Conservation (phyloP, 2,888 invertebrate species). For the Lepeophtheirus nordmannii region DNA sequence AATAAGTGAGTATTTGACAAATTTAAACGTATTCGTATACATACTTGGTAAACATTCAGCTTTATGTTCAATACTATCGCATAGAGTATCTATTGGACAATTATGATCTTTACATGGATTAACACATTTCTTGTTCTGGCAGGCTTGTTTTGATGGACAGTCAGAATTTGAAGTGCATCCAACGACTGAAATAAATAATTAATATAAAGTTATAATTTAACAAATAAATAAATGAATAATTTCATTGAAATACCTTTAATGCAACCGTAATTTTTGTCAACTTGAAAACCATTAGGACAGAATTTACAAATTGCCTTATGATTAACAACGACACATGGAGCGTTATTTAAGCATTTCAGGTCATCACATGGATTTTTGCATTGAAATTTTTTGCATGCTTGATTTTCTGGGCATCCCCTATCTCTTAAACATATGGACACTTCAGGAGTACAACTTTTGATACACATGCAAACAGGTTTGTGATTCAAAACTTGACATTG, state of each 20-base stretch:
- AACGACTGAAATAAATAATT: slow-evolving; percentile 32
- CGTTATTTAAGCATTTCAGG: slow-evolving; percentile 63
- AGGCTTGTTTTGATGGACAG: slow-evolving; percentile 65
- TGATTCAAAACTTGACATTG: slow-evolving; percentile 75
- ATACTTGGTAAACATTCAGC: slow-evolving; percentile 32
- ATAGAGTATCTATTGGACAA: slow-evolving; percentile 28
- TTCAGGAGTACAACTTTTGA: slow-evolving; percentile 61
- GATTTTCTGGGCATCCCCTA: slow-evolving; percentile 65
- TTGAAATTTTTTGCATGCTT: slow-evolving; percentile 67
- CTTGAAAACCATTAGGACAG: slow-evolving; percentile 81
- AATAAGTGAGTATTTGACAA: background rate
- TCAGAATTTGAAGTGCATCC: slow-evolving; percentile 67
- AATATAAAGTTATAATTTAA: background rate
- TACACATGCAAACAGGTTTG: slow-evolving; percentile 67
- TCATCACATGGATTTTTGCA: slow-evolving; percentile 77
- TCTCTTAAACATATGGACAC: slow-evolving; percentile 70
- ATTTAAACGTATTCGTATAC: slow-evolving; percentile 2
- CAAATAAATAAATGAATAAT: background rate
- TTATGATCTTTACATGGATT: slow-evolving; percentile 50
- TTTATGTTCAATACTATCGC: slow-evolving; percentile 34
- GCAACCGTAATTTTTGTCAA: slow-evolving; percentile 82
- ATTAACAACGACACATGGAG: slow-evolving; percentile 83
- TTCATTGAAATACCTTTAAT: slow-evolving; percentile 62
- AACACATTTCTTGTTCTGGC: slow-evolving; percentile 56
- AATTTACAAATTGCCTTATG: slow-evolving; percentile 89